Percentiles rank a stretch among this genome's conserved stretches.
These are phyloP conservation scores for Daphoenositta chrysoptera DNA, from an alignment of 2,113 vertebrate species.

Conservation along the genomic window DNA sequence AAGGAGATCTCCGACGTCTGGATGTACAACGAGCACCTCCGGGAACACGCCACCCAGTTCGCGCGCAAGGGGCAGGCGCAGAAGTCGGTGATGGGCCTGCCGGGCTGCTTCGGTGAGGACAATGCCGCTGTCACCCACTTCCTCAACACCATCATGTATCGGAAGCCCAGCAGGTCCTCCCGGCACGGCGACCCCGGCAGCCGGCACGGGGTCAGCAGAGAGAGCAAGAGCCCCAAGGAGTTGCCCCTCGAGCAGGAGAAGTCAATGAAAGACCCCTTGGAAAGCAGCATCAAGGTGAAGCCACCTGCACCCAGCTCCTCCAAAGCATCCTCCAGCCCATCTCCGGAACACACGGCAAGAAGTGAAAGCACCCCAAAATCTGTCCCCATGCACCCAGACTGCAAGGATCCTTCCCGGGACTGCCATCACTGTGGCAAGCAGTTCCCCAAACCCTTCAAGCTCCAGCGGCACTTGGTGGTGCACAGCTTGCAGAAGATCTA, in stretches of 20 bases:
- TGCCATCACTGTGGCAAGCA: conserved; percentile 98
- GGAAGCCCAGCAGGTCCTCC: conserved; percentile 70
- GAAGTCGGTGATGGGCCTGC: conserved; percentile 78
- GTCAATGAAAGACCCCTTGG: conserved; percentile 22
- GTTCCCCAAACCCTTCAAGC: conserved; percentile 98
- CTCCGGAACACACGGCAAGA: conserved; percentile 72
- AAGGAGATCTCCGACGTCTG: conserved; percentile 93
- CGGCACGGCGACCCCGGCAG: conserved; percentile 62
- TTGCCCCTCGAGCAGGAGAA: conserved; percentile 40
- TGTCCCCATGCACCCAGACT: conserved; percentile 86
- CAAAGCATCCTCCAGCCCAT: conserved; percentile 1
- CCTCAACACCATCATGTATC: conserved; percentile 85
- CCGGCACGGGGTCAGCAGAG: conserved; percentile 27
- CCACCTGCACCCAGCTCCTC: not conserved
- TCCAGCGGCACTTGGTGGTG: conserved; percentile 94
- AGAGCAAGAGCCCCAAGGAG: conserved; percentile 59
- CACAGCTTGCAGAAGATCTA: conserved; percentile 96
- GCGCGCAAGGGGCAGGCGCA: conserved; percentile 88
- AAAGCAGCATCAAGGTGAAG: conserved; percentile 64
- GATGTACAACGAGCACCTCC: conserved; percentile 97
- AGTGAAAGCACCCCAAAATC: conserved; percentile 72
- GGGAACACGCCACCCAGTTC: conserved; percentile 92
- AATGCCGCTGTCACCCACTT: conserved; percentile 79
- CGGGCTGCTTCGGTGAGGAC: conserved; percentile 79
- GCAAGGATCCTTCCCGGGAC: conserved; percentile 94